These are phyloP conservation scores for Gymnoscopelus braueri DNA, from an alignment of 2,797 vertebrate species.

Conservation along the genomic window DNA sequence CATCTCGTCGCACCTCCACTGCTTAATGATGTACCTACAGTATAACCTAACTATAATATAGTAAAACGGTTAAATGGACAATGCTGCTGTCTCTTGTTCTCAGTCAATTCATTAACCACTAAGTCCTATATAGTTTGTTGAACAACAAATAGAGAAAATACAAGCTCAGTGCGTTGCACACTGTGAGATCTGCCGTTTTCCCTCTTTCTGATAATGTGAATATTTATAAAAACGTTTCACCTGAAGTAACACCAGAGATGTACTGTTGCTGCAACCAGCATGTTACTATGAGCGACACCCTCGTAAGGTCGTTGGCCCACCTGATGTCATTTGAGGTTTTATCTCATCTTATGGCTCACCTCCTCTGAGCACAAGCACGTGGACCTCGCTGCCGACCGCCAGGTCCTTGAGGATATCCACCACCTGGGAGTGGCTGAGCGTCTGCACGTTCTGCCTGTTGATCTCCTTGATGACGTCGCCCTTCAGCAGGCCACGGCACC, in stretches of 20 bases:
- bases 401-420: conserved; percentile 98
- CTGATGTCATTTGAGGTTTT: background rate
- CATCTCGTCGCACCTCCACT: conserved; percentile 11
- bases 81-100: background rate
- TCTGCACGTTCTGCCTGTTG: conserved; percentile 94
- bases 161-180: too few relatives aligned
- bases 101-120: background rate
- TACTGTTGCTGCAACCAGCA: conserved; percentile 10
- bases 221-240: conserved; percentile 11
- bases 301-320: conserved; percentile 15
- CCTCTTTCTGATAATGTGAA: conserved; percentile 31
- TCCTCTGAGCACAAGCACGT: conserved; percentile 92
- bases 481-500: conserved; percentile 95
- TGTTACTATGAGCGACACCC: conserved; percentile 31
- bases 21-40: too few relatives aligned
- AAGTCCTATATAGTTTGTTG: background rate
- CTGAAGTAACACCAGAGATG: conserved; percentile 24
- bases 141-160: too few relatives aligned
- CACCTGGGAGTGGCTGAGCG: conserved; percentile 92
- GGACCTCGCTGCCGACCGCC: conserved; percentile 92
- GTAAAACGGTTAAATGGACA: conserved; percentile 21
- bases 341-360: conserved; percentile 40
- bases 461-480: conserved; percentile 97
- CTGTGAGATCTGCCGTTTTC: too few relatives aligned
- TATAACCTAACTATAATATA: conserved; percentile 1